Percentiles rank a stretch among this genome's conserved stretches.
phyloP scores from a whole-genome alignment of 2,888 invertebrate genomes.

The Troides oblongomaculatus region DNA sequence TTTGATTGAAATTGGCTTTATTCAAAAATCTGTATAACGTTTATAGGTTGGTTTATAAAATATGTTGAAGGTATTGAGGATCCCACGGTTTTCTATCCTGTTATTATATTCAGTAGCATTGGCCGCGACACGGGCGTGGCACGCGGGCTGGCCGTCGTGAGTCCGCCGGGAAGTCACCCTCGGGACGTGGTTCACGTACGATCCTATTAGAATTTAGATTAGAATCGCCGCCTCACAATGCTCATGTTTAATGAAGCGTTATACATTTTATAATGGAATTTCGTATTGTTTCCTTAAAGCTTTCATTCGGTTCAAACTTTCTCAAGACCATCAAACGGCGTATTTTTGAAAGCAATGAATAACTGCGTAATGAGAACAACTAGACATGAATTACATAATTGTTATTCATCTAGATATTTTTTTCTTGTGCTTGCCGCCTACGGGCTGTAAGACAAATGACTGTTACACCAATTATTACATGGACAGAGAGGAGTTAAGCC shows the following conservation, averaged over 20 bases:
- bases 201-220: constrained; percentile 71
- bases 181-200: constrained; percentile 49
- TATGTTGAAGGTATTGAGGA: constrained; percentile 37
- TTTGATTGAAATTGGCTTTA: too few species aligned
- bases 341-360: neutral
- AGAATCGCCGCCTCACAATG: constrained; percentile 59
- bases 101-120: constrained; percentile 66
- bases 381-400: too few species aligned
- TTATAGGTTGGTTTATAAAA: neutral
- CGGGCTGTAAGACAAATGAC: constrained; percentile 3
- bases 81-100: constrained; percentile 68
- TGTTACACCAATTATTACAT: constrained; percentile 23
- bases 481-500: constrained; percentile 22
- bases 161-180: constrained; percentile 60
- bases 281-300: constrained; percentile 11
- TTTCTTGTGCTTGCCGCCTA: neutral
- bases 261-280: constrained; percentile 35
- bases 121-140: constrained; percentile 65
- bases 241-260: constrained; percentile 56
- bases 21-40: too few species aligned
- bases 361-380: neutral
- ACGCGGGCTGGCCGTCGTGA: constrained; percentile 41
- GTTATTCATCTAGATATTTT: too few species aligned
- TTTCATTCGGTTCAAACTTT: constrained; percentile 4
- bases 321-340: neutral